These are phyloP conservation scores for Thalassarche chlororhynchos DNA, from an alignment of 2,113 vertebrate species.

Conservation along the genomic window DNA sequence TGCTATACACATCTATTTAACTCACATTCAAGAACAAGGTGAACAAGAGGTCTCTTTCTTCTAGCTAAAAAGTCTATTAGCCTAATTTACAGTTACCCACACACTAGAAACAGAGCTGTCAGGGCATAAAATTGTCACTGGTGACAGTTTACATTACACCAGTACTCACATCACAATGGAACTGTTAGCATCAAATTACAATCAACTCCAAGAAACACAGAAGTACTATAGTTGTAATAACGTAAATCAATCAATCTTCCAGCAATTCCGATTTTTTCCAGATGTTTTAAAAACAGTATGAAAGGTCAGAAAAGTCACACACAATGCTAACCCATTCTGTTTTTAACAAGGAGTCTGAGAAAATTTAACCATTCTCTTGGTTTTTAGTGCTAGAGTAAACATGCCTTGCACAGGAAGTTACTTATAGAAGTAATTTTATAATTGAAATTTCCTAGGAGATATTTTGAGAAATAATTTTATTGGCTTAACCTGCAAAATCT, in stretches of 20 bases:
- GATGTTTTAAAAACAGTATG: background rate
- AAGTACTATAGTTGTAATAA: background rate
- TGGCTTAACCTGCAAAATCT: background rate
- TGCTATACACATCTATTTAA: background rate
- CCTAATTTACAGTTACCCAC: conserved; percentile 53
- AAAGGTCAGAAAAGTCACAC: background rate
- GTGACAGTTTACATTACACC: conserved; percentile 47
- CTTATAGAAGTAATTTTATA: background rate
- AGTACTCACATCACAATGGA: background rate
- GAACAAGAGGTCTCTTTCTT: background rate
- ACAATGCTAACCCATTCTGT: background rate
- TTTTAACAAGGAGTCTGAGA: background rate
- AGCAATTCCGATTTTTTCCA: background rate
- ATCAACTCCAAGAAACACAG: background rate
- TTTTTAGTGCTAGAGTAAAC: background rate
- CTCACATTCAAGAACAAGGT: background rate
- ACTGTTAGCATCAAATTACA: background rate
- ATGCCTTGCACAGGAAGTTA: background rate
- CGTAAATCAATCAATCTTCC: background rate
- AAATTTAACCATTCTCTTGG: background rate
- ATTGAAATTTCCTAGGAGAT: background rate
- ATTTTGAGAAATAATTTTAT: background rate
- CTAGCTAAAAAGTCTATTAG: conserved; percentile 13
- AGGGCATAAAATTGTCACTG: conserved; percentile 6
- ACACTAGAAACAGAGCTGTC: conserved; percentile 21